phyloP scores from a whole-genome alignment of 2,113 vertebrate genomes.

The Rhinolophus sinicus region DNA sequence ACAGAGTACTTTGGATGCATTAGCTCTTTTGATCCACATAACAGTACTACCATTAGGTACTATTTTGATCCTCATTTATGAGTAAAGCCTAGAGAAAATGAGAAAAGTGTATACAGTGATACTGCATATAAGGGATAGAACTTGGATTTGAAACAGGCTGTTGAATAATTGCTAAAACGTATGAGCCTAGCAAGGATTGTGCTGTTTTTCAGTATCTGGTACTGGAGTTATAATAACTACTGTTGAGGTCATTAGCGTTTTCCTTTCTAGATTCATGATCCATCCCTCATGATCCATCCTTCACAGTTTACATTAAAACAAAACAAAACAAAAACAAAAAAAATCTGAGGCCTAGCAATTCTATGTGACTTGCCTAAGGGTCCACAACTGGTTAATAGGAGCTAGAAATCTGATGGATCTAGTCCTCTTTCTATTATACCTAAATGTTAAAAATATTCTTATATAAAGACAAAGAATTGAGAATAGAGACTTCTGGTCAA shows the following conservation, averaged over 20 bases:
- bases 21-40: not conserved
- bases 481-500: not conserved
- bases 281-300: not conserved
- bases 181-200: not conserved
- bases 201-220: not conserved
- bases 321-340: not conserved
- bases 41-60: not conserved
- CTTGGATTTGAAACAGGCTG: not conserved
- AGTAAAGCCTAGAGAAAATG: not conserved
- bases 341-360: not conserved
- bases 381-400: not conserved
- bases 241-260: not conserved
- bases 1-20: not conserved
- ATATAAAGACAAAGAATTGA: not conserved
- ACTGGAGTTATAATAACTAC: not conserved
- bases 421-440: not conserved
- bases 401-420: not conserved
- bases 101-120: not conserved
- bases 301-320: not conserved
- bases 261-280: not conserved
- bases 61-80: not conserved
- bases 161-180: not conserved
- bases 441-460: constrained; percentile 28
- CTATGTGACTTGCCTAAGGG: too few species aligned
- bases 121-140: not conserved